Percentiles rank a stretch among this genome's conserved stretches.
These are phyloP conservation scores for Epinephelus lanceolatus DNA, from an alignment of 2,113 vertebrate genomes.

Conservation along the genomic window DNA sequence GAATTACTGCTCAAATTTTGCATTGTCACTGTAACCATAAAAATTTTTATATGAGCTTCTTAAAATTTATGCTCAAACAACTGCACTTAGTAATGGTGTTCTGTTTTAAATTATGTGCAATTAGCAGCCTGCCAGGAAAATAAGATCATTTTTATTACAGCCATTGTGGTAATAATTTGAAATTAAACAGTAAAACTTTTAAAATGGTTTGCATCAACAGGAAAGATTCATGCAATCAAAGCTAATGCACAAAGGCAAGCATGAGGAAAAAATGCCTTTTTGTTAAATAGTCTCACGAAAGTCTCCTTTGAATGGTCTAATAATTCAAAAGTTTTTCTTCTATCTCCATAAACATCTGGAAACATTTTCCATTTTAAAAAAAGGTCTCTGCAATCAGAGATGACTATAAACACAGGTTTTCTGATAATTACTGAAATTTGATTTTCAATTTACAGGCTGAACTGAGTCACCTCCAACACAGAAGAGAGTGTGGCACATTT, in stretches of 20 bases:
- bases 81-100: background rate
- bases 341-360: background rate
- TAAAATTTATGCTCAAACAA: background rate
- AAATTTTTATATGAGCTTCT: background rate
- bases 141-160: background rate
- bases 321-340: background rate
- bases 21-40: background rate
- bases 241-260: background rate
- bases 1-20: background rate
- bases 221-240: background rate
- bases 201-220: background rate
- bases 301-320: background rate
- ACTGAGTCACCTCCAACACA: constrained; percentile 2
- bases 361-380: background rate
- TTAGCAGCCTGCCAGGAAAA: background rate
- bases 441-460: constrained; percentile 2
- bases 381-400: background rate
- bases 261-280: too few species aligned
- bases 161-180: background rate
- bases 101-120: background rate
- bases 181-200: constrained; percentile 3
- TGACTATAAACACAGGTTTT: background rate
- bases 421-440: background rate
- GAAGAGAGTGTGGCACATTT: background rate
- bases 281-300: background rate